Evolutionary conservation across 2,113 vertebrate genomes (phyloP), one percentile per base, ranked within the genome.

Genomic region (Seriola dumerili): DNA sequence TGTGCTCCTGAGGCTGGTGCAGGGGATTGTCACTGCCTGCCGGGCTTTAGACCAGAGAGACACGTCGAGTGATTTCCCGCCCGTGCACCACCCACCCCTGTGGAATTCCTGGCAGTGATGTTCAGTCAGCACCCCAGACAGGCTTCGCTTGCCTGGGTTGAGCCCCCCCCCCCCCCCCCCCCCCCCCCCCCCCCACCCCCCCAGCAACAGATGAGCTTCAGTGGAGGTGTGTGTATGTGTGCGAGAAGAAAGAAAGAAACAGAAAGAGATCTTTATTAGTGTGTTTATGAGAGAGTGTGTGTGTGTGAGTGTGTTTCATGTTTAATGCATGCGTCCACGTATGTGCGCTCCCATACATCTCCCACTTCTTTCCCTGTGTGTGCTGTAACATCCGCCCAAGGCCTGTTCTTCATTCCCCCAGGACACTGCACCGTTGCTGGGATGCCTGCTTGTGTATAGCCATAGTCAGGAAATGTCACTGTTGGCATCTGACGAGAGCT

Each of bases 391-490:
- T 76, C 68, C 52, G 21, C 87, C 81, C 66, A 63, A 36, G 72
- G 64, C 72, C 88, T 82, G 85, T 89, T 91, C 89, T 89, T 94
- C 93, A 95, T 95, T 95, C 94, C 85, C 91, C 80, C 71, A 80
- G 76, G 87, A 85, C 84, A n/a, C 88, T 54, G 92, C 88, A 77
- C 86, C 78, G 93, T 95, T 96, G 95, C 95, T 91, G 90, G 92
- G 94, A 91, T 91, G 94, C 94, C 93, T 90, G 88, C 84, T 89
- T 95, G 89, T 94, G 88, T 94, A 82, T 54, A 88, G 85, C 77
- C 92, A 90, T 87, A 92, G 93, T 90, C 93, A 95, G 94, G 95
- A 95, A 95, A 94, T 94, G 93, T 94, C 93, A 89, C 81, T 70
- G 89, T 65, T 95, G 94, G 94, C 94, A 94, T 93, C 85, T 92